Evolutionary conservation across 2,113 vertebrate species (phyloP).

Genomic region (Crypturellus undulatus): DNA sequence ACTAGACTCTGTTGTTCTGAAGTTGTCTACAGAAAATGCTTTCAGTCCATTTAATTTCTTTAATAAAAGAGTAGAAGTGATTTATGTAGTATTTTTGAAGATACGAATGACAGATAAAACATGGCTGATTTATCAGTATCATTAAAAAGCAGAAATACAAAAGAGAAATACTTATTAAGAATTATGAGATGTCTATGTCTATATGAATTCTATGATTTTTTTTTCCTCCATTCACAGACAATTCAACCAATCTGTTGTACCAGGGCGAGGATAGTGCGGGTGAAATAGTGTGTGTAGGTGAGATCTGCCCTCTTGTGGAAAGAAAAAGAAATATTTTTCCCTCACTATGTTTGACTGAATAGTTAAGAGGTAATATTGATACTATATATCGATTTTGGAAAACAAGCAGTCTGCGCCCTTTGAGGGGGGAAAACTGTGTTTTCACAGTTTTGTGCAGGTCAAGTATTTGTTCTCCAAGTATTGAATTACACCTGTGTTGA

Average conservation of each 20-base stretch:
- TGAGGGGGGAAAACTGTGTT: not conserved
- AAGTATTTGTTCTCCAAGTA: not conserved
- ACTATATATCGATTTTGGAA: not conserved
- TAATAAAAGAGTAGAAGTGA: not conserved
- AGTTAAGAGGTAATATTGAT: not conserved
- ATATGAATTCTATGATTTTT: not conserved
- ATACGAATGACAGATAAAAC: not conserved
- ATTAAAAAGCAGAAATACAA: not conserved
- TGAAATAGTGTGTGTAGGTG: not conserved
- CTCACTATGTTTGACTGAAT: accelerated
- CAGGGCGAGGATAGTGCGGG: not conserved
- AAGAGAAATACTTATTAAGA: not conserved
- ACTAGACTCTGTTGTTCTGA: not conserved
- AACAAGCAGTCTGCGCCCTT: not conserved
- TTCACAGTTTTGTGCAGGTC: not conserved
- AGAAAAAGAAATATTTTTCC: constrained; percentile 29
- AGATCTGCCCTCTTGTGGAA: constrained; percentile 78
- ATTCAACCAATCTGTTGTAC: not conserved
- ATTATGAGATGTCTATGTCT: not conserved
- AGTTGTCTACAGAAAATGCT: not conserved
- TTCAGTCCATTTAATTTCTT: not conserved
- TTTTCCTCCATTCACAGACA: not conserved
- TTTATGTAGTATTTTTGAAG: not conserved
- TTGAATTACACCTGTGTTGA: not conserved
- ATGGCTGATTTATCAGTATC: not conserved